These are phyloP conservation scores for Stenopsyche tienmushanensis DNA, from an alignment of 1,140 invertebrate genomes.

Conservation along the genomic window DNA sequence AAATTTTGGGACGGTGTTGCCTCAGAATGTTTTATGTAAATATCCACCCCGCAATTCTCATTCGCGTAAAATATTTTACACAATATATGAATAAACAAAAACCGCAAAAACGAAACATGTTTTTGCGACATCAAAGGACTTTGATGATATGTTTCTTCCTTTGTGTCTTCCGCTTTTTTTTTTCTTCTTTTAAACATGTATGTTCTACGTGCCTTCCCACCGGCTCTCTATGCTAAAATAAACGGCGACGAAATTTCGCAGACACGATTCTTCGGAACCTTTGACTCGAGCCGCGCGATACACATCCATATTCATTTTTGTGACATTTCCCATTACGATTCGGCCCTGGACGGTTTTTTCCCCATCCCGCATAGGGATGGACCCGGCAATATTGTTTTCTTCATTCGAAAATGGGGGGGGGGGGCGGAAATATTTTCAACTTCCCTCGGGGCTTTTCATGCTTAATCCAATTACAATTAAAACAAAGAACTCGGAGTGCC, in stretches of 20 bases:
- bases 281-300: too few relatives aligned
- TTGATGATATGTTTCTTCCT: not conserved
- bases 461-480: slow-evolving; percentile 41
- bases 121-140: not conserved
- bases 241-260: too few relatives aligned
- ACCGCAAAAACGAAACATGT: not conserved
- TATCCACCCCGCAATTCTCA: too few relatives aligned
- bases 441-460: slow-evolving; percentile 30
- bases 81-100: not conserved
- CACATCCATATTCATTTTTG: slow-evolving; percentile 28
- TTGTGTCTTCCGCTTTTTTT: not conserved
- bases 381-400: slow-evolving; percentile 36
- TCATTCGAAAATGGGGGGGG: slow-evolving; percentile 6
- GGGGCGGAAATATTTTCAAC: slow-evolving; percentile 26
- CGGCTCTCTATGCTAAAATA: not conserved
- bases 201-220: not conserved
- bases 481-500: slow-evolving; percentile 35
- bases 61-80: not conserved
- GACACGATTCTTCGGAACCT: not conserved
- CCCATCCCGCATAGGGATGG: not conserved
- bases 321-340: slow-evolving; percentile 29
- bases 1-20: too few relatives aligned
- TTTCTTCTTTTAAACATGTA: not conserved
- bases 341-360: not conserved
- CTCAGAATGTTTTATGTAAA: too few relatives aligned